phyloP scores from a whole-genome alignment of 1,140 invertebrate species.

The Conus ventricosus region DNA sequence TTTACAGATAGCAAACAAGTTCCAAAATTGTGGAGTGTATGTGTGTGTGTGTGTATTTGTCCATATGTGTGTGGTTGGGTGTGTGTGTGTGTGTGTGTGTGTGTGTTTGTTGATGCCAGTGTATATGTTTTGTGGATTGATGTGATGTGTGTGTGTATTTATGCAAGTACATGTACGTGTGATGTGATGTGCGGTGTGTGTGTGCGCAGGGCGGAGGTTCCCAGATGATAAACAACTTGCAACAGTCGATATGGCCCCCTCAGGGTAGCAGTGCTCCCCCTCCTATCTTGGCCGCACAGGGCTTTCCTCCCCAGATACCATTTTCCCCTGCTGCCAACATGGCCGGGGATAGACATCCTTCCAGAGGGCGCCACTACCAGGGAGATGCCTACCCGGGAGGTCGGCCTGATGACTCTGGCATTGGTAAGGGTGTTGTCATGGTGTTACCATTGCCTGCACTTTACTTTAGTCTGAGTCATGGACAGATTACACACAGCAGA shows the following conservation, averaged over 20 bases:
- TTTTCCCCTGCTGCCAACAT: neutral
- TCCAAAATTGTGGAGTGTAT: too few species aligned
- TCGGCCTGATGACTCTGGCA: slow-evolving; percentile 13
- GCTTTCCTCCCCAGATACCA: slow-evolving; percentile 12
- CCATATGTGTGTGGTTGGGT: too few species aligned
- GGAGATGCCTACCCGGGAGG: neutral
- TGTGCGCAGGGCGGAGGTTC: slow-evolving; percentile 9
- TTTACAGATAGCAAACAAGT: too few species aligned
- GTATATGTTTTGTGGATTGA: too few species aligned
- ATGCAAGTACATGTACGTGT: neutral
- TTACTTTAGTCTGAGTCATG: too few species aligned
- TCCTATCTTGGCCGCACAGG: neutral
- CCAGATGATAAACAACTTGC: slow-evolving; percentile 14
- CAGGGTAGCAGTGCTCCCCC: neutral
- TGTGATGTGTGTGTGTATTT: neutral
- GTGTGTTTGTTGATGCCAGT: too few species aligned
- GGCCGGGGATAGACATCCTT: neutral
- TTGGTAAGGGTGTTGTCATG: neutral
- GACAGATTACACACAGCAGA: too few species aligned
- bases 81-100: too few species aligned
- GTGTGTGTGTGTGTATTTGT: too few species aligned
- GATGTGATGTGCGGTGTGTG: too few species aligned
- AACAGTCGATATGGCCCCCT: slow-evolving; percentile 28
- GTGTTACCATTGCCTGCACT: too few species aligned
- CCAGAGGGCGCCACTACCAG: slow-evolving; percentile 18